Evolutionary conservation across 2,113 vertebrate species (phyloP).

Genomic region (Origma solitaria): DNA sequence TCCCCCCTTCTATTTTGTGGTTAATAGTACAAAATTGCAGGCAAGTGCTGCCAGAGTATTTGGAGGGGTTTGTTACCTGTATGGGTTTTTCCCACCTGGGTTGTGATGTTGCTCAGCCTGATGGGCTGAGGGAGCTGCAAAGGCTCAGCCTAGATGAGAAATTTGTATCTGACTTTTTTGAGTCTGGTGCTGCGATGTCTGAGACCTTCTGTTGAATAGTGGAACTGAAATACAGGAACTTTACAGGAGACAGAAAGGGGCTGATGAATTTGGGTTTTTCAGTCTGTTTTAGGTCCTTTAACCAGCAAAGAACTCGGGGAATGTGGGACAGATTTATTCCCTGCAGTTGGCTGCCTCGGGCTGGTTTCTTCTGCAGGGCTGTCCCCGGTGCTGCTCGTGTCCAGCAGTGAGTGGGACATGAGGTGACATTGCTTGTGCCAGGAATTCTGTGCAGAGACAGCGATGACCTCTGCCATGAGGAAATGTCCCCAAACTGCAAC

Average conservation of each 20-base stretch:
- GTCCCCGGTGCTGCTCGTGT: not conserved
- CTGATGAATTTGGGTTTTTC: not conserved
- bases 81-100: not conserved
- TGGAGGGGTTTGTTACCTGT: not conserved
- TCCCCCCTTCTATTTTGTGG: accelerated
- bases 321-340: not conserved
- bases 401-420: accelerated
- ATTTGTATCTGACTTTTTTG: not conserved
- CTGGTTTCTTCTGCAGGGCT: not conserved
- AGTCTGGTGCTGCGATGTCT: not conserved
- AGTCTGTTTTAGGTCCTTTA: not conserved
- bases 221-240: not conserved
- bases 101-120: not conserved
- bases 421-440: not conserved
- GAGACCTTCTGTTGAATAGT: not conserved
- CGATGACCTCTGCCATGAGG: not conserved
- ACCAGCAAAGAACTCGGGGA: not conserved
- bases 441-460: not conserved
- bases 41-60: not conserved
- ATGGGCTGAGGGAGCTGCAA: not conserved
- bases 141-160: not conserved
- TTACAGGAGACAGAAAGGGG: not conserved
- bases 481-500: not conserved
- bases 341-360: not conserved
- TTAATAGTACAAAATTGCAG: not conserved